phyloP scores from a whole-genome alignment of 2,888 invertebrate genomes.

The Drosophila pegasa region DNA sequence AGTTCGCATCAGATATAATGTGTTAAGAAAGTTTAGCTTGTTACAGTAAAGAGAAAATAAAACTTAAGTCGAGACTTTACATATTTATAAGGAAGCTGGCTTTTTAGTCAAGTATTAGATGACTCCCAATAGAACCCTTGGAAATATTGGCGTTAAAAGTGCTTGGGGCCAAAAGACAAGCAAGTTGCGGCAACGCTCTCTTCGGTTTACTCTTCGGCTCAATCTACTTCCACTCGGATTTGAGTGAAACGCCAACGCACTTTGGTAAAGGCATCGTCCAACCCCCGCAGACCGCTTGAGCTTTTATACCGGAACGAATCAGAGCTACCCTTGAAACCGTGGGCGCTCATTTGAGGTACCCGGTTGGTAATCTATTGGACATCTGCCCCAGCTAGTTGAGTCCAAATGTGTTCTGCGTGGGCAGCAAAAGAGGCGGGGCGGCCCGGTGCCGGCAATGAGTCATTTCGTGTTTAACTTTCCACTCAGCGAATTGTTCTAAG shows the following conservation, averaged over 20 bases:
- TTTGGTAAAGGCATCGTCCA: conserved; percentile 20
- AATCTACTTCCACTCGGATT: not conserved
- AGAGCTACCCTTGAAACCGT: conserved; percentile 56
- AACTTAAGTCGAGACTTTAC: not conserved
- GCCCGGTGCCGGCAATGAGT: conserved; percentile 28
- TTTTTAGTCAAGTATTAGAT: not conserved
- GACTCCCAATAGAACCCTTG: conserved; percentile 13
- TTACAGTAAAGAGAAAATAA: not conserved
- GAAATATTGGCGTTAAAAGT: conserved; percentile 14
- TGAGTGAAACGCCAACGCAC: conserved; percentile 52
- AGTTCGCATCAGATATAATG: not conserved
- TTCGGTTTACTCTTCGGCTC: not conserved
- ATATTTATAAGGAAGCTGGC: not conserved
- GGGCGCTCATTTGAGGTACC: conserved; percentile 58
- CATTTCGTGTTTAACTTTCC: conserved; percentile 6
- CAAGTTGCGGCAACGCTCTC: conserved; percentile 5
- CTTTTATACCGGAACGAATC: conserved; percentile 62
- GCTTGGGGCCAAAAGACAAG: conserved; percentile 11
- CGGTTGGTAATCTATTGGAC: conserved; percentile 67
- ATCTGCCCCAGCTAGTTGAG: conserved; percentile 15
- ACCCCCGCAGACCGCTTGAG: conserved; percentile 22
- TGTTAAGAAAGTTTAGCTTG: not conserved
- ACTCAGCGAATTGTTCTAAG: conserved; percentile 19
- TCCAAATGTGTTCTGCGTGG: conserved; percentile 35
- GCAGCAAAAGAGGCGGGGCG: conserved; percentile 38